A percentile compares a stretch with the other conserved stretches of the same genome.
Conservation (phyloP, 2,797 vertebrate genomes). For the Melanogrammus aeglefinus region DNA sequence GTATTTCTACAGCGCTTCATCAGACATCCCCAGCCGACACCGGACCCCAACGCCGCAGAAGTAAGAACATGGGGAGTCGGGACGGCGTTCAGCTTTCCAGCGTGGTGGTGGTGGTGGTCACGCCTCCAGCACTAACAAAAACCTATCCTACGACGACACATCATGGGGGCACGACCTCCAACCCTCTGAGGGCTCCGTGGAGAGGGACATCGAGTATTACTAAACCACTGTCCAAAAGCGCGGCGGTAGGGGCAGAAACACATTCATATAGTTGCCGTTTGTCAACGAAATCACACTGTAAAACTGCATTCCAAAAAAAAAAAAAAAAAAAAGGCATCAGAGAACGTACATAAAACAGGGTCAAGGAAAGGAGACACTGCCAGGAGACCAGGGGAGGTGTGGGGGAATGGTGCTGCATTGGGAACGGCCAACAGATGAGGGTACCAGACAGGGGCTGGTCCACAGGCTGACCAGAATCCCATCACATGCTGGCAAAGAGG, state of each 20-base stretch:
- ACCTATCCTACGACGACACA: not conserved
- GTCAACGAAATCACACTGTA: conserved; percentile 32
- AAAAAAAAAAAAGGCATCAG: conserved; percentile 20
- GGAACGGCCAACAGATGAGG: conserved; percentile 48
- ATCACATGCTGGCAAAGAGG: conserved; percentile 59
- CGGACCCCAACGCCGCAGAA: not conserved
- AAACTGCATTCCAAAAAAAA: conserved; percentile 64
- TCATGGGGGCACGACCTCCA: no score
- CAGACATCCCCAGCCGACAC: not conserved
- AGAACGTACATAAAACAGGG: conserved; percentile 22
- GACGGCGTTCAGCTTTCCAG: no score
- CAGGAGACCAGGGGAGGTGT: conserved; percentile 22
- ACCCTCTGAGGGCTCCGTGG: no score
- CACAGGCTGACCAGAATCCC: conserved; percentile 45
- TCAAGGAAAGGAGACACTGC: conserved; percentile 33
- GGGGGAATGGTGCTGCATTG: no score
- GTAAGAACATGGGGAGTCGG: no score
- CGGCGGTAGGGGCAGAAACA: conserved; percentile 40
- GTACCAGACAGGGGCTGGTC: conserved; percentile 59
- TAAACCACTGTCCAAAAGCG: not conserved
- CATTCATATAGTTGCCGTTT: conserved; percentile 62
- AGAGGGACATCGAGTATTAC: not conserved
- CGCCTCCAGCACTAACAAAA: not conserved
- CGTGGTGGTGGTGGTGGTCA: not conserved
- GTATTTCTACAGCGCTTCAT: not conserved